A percentile compares a stretch with the other conserved stretches of the same genome.
phyloP scores from a whole-genome alignment of 2,113 vertebrate species.

The Macquaria ambigua region DNA sequence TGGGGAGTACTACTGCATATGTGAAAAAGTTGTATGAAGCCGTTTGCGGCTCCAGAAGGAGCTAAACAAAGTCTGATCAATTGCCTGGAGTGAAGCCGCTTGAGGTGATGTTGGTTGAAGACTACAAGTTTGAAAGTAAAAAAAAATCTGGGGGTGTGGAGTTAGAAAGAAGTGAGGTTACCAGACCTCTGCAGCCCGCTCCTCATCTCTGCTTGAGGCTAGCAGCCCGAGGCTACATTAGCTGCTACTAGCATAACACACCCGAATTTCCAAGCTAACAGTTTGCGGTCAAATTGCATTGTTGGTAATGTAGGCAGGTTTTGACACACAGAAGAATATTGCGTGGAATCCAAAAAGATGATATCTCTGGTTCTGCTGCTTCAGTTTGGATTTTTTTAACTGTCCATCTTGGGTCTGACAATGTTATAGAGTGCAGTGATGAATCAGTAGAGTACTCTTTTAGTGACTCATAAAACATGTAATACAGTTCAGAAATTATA shows the following conservation, averaged over 20 bases:
- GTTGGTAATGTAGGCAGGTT: not conserved
- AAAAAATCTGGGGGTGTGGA: not conserved
- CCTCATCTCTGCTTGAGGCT: not conserved
- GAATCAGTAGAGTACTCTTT: not conserved
- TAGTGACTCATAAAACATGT: slow-evolving; percentile 28
- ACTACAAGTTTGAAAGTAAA: not conserved
- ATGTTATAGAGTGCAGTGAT: not conserved
- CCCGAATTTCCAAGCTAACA: not conserved
- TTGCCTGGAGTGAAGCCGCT: not conserved
- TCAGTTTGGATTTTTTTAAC: not conserved
- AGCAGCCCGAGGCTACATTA: not conserved
- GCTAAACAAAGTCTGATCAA: not conserved
- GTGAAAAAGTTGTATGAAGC: not conserved
- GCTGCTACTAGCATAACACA: not conserved
- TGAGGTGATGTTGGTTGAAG: not conserved
- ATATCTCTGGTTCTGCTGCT: not conserved
- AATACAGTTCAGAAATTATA: slow-evolving; percentile 20
- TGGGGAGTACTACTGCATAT: not conserved
- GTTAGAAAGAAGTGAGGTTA: not conserved
- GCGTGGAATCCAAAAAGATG: too few species aligned
- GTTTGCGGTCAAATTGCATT: not conserved
- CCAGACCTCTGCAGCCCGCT: not conserved
- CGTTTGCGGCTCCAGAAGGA: not conserved
- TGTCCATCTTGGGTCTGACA: not conserved
- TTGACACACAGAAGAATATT: too few species aligned